Evolutionary conservation across 64 coral and sea anemone species (phyloP).

Genomic region (Montipora cactus): DNA sequence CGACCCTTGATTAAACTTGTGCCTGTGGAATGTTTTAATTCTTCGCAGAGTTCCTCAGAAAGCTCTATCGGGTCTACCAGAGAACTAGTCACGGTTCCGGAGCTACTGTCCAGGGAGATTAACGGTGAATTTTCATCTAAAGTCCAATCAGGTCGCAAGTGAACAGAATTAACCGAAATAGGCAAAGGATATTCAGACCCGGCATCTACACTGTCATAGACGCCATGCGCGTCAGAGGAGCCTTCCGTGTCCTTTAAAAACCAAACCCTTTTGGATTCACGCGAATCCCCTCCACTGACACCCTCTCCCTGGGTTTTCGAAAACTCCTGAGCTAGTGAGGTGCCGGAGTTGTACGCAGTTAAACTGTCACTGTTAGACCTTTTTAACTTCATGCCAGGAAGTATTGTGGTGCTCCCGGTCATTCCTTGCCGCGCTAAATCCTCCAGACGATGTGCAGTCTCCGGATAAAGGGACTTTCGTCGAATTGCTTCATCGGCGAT

Average conservation of each 20-base stretch:
- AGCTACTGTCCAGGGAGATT: neutral
- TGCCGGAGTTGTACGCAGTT: neutral
- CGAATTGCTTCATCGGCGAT: neutral
- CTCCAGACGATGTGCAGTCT: slow-evolving; percentile 36
- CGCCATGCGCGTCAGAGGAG: neutral
- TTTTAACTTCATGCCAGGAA: slow-evolving; percentile 61
- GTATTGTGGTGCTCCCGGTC: slow-evolving; percentile 64
- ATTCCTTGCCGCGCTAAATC: slow-evolving; percentile 29
- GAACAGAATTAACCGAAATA: neutral
- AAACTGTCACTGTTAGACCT: slow-evolving; percentile 39
- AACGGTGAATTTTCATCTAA: slow-evolving; percentile 31
- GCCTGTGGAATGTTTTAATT: neutral
- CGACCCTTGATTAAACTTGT: slow-evolving; percentile 22
- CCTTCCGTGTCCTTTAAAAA: neutral
- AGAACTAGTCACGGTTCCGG: neutral
- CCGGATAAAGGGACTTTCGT: slow-evolving; percentile 16
- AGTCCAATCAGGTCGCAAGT: neutral
- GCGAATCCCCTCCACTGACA: neutral
- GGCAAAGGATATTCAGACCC: neutral
- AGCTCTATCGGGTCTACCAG: neutral
- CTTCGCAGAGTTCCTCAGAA: slow-evolving; percentile 1
- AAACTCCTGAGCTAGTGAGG: neutral
- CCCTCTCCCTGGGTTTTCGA: neutral
- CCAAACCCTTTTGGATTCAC: slow-evolving; percentile 17
- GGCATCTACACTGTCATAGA: neutral